These are phyloP conservation scores for Drosophila fungiperda DNA, from an alignment of 2,888 invertebrate species.

Conservation along the genomic window DNA sequence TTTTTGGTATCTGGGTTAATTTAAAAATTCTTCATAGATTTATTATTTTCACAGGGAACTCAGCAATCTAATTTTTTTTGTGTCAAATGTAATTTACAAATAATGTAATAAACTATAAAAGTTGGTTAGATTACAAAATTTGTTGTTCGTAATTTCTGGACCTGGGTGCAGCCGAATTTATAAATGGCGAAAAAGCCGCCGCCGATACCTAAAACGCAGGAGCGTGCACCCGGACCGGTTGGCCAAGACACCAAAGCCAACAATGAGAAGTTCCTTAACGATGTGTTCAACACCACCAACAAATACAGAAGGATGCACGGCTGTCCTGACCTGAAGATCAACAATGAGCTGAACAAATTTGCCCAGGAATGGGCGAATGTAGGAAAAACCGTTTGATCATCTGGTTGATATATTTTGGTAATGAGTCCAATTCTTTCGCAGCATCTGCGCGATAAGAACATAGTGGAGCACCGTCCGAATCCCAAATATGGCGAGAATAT, in stretches of 20 bases:
- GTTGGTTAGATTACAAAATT: conserved; percentile 15
- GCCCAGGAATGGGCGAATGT: conserved; percentile 91
- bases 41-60: background rate
- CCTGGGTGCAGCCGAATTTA: conserved; percentile 16
- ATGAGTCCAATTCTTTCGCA: conserved; percentile 20
- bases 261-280: conserved; percentile 58
- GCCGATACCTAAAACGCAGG: conserved; percentile 62
- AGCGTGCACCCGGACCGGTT: conserved; percentile 59
- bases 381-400: background rate
- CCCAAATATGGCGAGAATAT: conserved; percentile 94
- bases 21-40: background rate
- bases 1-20: background rate
- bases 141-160: conserved; percentile 21
- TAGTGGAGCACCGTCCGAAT: conserved; percentile 90
- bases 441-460: conserved; percentile 85
- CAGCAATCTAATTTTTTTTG: background rate
- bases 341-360: conserved; percentile 88
- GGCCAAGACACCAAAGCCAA: conserved; percentile 65
- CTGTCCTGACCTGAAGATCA: conserved; percentile 89
- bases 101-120: conserved; percentile 2
- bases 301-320: conserved; percentile 89
- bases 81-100: background rate
- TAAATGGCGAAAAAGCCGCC: conserved; percentile 49
- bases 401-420: background rate
- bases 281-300: conserved; percentile 87